Evolutionary conservation across 2,797 vertebrate genomes (phyloP), one percentile per base, ranked within the genome.

Genomic region (Erithacus rubecula): DNA sequence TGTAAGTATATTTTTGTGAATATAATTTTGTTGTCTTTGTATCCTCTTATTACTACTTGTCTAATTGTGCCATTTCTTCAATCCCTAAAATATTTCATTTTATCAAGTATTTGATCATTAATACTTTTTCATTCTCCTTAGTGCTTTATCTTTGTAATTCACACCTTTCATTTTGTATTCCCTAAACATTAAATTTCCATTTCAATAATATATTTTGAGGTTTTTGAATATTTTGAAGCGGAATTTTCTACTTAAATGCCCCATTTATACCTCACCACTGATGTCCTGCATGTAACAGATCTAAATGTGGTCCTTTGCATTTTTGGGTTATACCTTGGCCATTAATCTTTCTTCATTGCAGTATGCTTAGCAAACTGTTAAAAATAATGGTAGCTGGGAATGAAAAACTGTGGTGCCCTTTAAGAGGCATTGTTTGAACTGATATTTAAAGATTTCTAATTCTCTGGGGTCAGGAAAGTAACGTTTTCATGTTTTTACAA

Each of bases 401-500:
- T 93, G 89, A 96, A 94, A 92, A 95, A 91, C 44, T 37, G 67
- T 81, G 46, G 93, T 95, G 85, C 96, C 95, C 97, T 97, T 98
- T 96, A 97, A 97, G 74, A 97, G 72, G 68, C 58, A 92, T 96
- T 97, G 88, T 87, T 97, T 91, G 84, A 81, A 95, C 85, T 87
- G 87, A 95, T 96, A 97, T 96, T 97, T 97, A 95, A 96, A 96
- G 93, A 96, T 91, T 96, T 96, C 72, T 56, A 95, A 97, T 94
- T 97, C 98, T 97, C 97, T 63, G 80, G 96, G 97, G 96, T 94
- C 94, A 92, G 85, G 87, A 95, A 96, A 96, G 92, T 94, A 97
- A 96, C 39, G 11, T 96, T 98, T 97, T 96, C 94, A 84, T 98
- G 96, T 97, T 97, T 98, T 98, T 96, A 96, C 96, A 98, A 97